Evolutionary conservation across 2,888 invertebrate genomes (phyloP).

Genomic region (Ochropleura leucogaster): DNA sequence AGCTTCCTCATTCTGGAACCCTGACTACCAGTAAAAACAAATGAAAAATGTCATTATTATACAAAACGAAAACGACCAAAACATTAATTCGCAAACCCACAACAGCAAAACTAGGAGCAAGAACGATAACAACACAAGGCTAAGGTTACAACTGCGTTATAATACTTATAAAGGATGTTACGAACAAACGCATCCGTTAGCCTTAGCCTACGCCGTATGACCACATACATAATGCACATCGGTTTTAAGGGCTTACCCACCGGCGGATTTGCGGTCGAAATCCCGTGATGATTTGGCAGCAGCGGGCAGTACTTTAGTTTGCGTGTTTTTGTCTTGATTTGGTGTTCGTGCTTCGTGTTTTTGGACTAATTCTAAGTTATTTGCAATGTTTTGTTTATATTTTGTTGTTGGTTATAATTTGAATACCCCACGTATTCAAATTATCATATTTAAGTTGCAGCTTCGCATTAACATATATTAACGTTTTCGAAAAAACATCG

Average conservation of each 20-base stretch:
- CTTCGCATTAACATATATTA: slow-evolving; percentile 4
- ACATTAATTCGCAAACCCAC: not conserved
- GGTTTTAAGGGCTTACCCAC: slow-evolving; percentile 44
- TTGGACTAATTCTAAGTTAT: slow-evolving; percentile 7
- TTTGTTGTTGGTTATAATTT: not conserved
- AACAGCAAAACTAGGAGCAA: slow-evolving; percentile 9
- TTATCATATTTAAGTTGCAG: not conserved
- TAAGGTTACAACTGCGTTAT: slow-evolving; percentile 58
- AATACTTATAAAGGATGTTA: slow-evolving; percentile 56
- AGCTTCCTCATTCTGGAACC: no score
- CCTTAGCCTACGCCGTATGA: slow-evolving; percentile 62
- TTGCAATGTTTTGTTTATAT: slow-evolving; percentile 7
- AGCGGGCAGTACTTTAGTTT: slow-evolving; percentile 16
- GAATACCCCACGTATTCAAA: not conserved
- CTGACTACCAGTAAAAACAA: no score
- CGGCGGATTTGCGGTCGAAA: slow-evolving; percentile 51
- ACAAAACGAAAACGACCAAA: not conserved
- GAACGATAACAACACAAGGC: slow-evolving; percentile 44
- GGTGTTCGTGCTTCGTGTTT: slow-evolving; percentile 21
- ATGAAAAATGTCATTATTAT: not conserved
- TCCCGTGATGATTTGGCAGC: slow-evolving; percentile 38
- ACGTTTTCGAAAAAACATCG: not conserved
- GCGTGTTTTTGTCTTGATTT: slow-evolving; percentile 29
- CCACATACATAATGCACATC: slow-evolving; percentile 37
- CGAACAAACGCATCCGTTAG: slow-evolving; percentile 62